Base-by-base conservation (phyloP, 1,140 invertebrate genomes). In the Tetraneura akinire region DNA sequence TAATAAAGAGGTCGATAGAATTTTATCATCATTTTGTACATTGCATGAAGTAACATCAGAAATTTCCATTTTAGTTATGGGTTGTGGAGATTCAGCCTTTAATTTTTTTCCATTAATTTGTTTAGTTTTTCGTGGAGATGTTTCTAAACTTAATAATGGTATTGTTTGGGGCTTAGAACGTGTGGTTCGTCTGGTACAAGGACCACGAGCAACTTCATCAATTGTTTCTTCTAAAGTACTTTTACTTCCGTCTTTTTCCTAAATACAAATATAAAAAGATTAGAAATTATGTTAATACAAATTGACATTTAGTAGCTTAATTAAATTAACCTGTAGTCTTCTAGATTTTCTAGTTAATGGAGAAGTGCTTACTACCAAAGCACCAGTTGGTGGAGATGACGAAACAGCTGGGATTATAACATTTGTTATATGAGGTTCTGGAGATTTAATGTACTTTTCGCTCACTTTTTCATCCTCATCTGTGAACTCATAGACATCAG, bases 141-240 rank as follows among this genome's bases (percentile, higher is more conserved):
- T 78, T 78, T 78, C 74, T 62, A 78, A 57, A 1, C 74, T 78
- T 29, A 78, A 16, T 18, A 78, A 60, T 11, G 53, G 78, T 57
- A 80, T 42, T 47, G 66, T 10, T 16, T 53, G 49, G 3, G 64
- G 47, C n/a, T 80, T 68, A n/a, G 66, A 53, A 45, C 81, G 76
- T 45, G 81, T 80, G 0, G 68, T 71, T 6, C 81, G 76, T 14
- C 55, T 23, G 23, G 68, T 81, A 42, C 81, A 55, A 5, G 82
- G 80, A 11, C 82, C 81, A 18, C 83, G 55, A 21, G 81, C 70
- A 3, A 94, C 92, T 83, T 96, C 94, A 80, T 96, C 94, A 82
- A 96, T 94, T 1, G 92, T 89, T 82, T 96, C 94, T 85, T 95
- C 94, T 1, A 94, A 89, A 0, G 92, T 92, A 71, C 88, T 93